Evolutionary conservation across 1,140 invertebrate genomes (phyloP), one percentile per base, ranked within the genome.

Genomic region (Diachasmimorpha longicaudata): DNA sequence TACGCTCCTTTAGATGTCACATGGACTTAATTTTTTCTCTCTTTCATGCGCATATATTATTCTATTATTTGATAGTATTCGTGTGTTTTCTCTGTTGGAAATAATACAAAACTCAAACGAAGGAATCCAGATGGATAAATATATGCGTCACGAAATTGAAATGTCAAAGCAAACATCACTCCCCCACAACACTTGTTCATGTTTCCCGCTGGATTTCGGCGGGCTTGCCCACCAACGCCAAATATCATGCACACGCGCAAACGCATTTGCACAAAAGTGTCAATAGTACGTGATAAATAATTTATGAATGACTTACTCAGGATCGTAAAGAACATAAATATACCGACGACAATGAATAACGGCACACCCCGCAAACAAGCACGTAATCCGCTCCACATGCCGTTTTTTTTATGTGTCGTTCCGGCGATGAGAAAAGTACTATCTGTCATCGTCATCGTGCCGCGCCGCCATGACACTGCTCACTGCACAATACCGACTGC

Each of bases 391-490:
- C 75, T 77, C 79, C 76, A 79, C 82, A 83, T 85, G 55, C 39
- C 36, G 31, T 9, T 82, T 39, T 16, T 21, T 75, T 78, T 80
- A 3, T 36, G 46, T 70, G 25, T 19, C 46, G 37, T 67, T 72
- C 78, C 77, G 69, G 80, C 77, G 19, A 58, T 52, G 19, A 83
- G 74, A 16, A 78, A 70, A 19, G 66, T 44, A 46, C 72, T 74
- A 46, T 79, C 76, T 21, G 81, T 82, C 83, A 84, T 84, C 25
- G 75, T 79, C 4, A 4, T 10, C 9, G 13, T 10, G 4, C 37
- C 79, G 44, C 4, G 16, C 36, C 79, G 82, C 82, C 83, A 84
- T 82, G 79, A 79, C 79, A 82, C 82, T 67, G 23, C 23, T 25
- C 21, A 52, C 6, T 5, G 11, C 19, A 31, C 23, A 63, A 63